Evolutionary conservation across 2,888 invertebrate species (phyloP), one percentile per base, ranked within the genome.

Genomic region (Mactromeris polynyma): DNA sequence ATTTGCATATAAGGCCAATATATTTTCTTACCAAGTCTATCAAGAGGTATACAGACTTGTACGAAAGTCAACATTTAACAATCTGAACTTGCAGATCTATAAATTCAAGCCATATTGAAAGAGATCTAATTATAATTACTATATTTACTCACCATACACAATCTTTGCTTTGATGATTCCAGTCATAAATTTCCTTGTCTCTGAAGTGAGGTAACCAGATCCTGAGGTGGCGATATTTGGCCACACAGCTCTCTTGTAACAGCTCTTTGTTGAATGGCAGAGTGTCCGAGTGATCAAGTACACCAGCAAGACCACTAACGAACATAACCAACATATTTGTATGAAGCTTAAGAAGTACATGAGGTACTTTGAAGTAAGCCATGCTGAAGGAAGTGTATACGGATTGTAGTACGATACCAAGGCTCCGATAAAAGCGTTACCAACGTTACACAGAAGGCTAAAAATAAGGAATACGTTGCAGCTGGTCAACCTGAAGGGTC

Each of bases 181-280:
- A 83, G 93, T 94, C 93, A 96, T 94, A 87, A 94, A 96, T 84
- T 96, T 96, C 87, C 94, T 94, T 0, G 96, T 96, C 77, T 95
- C 94, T 51, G 92, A 88, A 21, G 94, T 94, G 7, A 96, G 92
- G 54, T 91, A 86, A 11, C 94, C 93, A 21, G 94, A 89, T 21
- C 93, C 95, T 9, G 94, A 94, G 11, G 94, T 92, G 2, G 94
- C 93, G 83, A 95, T 93, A 40, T 94, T 93, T 2, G 96, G 96
- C 96, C 96, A 96, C 19, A 96, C 90, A 21, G 95, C 95, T 54
- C 94, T 89, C 73, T 93, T 93, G 85, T 90, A 92, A 78, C 93
- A 92, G 83, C 90, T 86, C 64, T 92, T 93, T 21, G 89, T 89
- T 7, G 90, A 91, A 81, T 94, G 93, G 51, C 94, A 93, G 79